These are phyloP conservation scores for Pollenia angustigena DNA, from an alignment of 2,888 invertebrate species.

Conservation along the genomic window DNA sequence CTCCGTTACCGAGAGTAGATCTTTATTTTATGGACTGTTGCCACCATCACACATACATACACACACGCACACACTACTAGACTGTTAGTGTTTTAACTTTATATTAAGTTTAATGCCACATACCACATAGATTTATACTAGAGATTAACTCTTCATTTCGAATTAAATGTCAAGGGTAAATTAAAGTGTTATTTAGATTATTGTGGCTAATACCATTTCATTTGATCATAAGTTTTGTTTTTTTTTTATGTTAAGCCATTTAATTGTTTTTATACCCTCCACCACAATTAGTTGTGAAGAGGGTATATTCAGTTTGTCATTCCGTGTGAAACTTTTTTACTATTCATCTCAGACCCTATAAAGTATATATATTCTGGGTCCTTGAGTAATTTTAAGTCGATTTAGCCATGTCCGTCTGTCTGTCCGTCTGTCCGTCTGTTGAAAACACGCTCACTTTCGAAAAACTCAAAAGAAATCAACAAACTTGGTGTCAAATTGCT, in stretches of 20 bases:
- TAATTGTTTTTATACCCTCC: neutral
- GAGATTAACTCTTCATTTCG: constrained; percentile 71
- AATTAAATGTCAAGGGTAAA: constrained; percentile 74
- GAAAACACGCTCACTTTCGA: no score
- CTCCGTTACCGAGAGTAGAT: constrained; percentile 60
- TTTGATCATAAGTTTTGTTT: constrained; percentile 23
- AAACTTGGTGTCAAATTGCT: no score
- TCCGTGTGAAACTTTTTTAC: no score
- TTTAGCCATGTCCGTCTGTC: no score
- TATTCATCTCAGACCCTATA: no score
- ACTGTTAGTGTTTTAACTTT: constrained; percentile 3
- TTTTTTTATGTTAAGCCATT: neutral
- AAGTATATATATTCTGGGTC: no score
- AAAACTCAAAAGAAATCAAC: no score
- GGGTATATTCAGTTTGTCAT: no score
- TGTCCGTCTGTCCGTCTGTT: no score
- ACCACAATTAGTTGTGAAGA: no score
- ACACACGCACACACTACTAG: neutral
- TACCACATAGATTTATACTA: constrained; percentile 63
- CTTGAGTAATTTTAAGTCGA: no score
- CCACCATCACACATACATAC: neutral
- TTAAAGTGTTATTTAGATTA: constrained; percentile 55
- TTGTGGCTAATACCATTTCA: constrained; percentile 15
- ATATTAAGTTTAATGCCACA: constrained; percentile 40
- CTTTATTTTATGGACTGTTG: constrained; percentile 63